Conservation (phyloP, 2,797 vertebrate species). For the Clarias laeviceps region DNA sequence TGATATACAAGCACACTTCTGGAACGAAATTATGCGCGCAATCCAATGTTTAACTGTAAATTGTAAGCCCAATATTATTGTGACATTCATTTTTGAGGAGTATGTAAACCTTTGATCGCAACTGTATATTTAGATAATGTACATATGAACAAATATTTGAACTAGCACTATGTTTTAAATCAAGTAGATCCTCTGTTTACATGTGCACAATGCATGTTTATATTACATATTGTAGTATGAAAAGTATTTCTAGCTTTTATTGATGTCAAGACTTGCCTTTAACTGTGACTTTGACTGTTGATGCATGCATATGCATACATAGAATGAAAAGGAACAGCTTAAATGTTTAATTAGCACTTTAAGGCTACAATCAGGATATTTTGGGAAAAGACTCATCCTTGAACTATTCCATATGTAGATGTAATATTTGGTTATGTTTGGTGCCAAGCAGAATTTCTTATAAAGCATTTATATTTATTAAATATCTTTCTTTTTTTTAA, state of each 20-base stretch:
- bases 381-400: neutral
- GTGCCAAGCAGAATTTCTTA: neutral
- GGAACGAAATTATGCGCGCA: too few species aligned
- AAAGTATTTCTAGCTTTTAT: neutral
- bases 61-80: too few species aligned
- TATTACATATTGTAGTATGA: neutral
- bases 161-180: neutral
- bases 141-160: neutral
- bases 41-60: too few species aligned
- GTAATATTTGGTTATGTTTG: neutral
- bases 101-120: too few species aligned
- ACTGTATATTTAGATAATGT: neutral
- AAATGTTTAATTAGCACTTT: conserved; percentile 1
- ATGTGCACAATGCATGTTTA: conserved; percentile 1
- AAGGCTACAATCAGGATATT: conserved; percentile 18
- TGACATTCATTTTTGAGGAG: too few species aligned
- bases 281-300: conserved; percentile 12
- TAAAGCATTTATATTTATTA: neutral
- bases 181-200: neutral
- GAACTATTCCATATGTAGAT: neutral
- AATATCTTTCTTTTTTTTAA: neutral
- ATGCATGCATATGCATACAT: neutral
- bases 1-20: too few species aligned
- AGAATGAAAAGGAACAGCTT: neutral
- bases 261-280: neutral